Percentiles rank a stretch among this genome's conserved stretches.
Evolutionary conservation across 2,113 vertebrate genomes (phyloP).

Genomic region (Grantiella picta): DNA sequence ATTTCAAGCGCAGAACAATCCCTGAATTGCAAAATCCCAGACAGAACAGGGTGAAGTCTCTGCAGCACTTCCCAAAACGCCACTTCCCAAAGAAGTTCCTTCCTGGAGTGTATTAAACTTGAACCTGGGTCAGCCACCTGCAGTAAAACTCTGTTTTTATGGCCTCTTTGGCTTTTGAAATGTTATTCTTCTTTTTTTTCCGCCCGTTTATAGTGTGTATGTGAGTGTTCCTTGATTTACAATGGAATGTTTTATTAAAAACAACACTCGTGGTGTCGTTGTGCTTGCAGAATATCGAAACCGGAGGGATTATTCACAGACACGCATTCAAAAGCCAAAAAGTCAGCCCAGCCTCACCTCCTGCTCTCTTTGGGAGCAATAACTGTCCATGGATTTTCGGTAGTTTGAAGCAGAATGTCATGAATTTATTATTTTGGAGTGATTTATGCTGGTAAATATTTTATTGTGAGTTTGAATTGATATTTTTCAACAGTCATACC

Average conservation of each 20-base stretch:
- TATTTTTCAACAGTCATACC: neutral
- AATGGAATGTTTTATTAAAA: neutral
- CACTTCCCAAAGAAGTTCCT: neutral
- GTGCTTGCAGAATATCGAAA: neutral
- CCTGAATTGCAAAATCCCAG: neutral
- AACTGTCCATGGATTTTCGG: accelerated
- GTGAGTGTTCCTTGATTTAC: neutral
- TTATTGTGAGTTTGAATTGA: neutral
- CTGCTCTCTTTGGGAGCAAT: neutral
- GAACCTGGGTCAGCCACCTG: neutral
- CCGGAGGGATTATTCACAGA: neutral
- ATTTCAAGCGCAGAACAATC: neutral
- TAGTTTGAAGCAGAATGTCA: neutral
- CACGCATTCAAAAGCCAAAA: neutral
- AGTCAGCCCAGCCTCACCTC: neutral
- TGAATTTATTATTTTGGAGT: neutral
- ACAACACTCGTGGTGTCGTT: neutral
- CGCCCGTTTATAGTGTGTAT: accelerated
- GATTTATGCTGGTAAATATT: neutral
- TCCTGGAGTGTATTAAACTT: neutral
- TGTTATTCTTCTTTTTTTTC: accelerated
- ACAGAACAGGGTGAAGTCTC: accelerated
- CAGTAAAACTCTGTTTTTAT: neutral
- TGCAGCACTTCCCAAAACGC: neutral
- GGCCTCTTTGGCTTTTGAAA: neutral